Percentiles rank a stretch among this genome's conserved stretches.
These are phyloP conservation scores for Atherinosoma microstoma DNA, from an alignment of 2,797 vertebrate genomes.

Conservation along the genomic window DNA sequence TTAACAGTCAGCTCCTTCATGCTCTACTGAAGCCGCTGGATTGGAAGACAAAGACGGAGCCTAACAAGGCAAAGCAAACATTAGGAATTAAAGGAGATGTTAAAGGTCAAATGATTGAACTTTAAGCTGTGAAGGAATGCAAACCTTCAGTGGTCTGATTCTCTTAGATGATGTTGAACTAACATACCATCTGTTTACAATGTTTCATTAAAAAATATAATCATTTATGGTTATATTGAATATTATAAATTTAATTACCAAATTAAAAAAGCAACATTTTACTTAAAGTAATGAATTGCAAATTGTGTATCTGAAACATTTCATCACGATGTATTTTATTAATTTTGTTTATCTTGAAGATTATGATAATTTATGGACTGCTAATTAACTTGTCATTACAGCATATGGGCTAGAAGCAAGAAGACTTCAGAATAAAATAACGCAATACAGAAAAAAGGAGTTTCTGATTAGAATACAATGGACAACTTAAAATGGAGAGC, in stretches of 20 bases:
- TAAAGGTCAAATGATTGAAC: conserved; percentile 77
- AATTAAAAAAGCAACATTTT: neutral
- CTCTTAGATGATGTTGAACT: conserved; percentile 21
- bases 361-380: no score
- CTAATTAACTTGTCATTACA: no score
- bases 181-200: conserved; percentile 12
- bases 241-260: neutral
- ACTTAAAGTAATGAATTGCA: neutral
- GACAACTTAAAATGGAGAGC: no score
- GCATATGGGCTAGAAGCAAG: neutral
- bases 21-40: conserved; percentile 57
- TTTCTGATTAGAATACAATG: no score
- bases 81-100: conserved; percentile 69
- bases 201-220: neutral
- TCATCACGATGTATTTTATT: no score
- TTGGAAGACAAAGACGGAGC: conserved; percentile 61
- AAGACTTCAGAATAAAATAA: neutral
- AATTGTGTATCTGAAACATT: neutral
- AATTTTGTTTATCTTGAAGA: no score
- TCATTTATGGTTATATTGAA: neutral
- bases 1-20: conserved; percentile 61
- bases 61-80: conserved; percentile 75
- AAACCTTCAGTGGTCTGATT: conserved; percentile 44
- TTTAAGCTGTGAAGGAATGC: conserved; percentile 76
- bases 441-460: neutral